phyloP scores from a whole-genome alignment of 2,797 vertebrate genomes.

The Sebastes jordani region DNA sequence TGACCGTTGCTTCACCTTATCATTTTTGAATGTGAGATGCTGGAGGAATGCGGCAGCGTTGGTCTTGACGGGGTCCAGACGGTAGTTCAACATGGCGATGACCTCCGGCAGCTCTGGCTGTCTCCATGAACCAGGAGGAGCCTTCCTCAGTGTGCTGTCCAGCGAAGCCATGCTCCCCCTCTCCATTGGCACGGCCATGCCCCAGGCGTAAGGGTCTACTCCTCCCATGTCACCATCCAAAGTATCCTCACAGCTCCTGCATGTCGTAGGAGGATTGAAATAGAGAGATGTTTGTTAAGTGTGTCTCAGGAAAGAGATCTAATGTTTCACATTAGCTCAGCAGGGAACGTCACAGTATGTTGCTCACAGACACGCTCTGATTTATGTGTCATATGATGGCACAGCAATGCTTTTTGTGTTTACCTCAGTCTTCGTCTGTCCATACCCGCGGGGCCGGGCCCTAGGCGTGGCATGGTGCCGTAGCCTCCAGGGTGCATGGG shows the following conservation, averaged over 20 bases:
- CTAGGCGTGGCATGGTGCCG: constrained; percentile 88
- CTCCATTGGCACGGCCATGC: constrained; percentile 88
- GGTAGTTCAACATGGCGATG: constrained; percentile 96
- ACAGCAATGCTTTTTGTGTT: constrained; percentile 42
- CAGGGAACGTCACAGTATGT: not conserved
- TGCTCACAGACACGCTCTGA: not conserved
- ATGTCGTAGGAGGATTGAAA: not conserved
- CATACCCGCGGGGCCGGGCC: constrained; percentile 54
- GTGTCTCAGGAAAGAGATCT: not conserved
- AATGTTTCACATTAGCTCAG: not conserved
- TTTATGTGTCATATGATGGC: not conserved
- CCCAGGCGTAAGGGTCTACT: constrained; percentile 89
- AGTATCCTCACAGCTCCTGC: constrained; percentile 96
- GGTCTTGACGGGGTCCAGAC: constrained; percentile 92
- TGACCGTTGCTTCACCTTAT: constrained; percentile 83
- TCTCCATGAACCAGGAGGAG: constrained; percentile 86
- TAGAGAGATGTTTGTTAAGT: not conserved
- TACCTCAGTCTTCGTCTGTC: constrained; percentile 78
- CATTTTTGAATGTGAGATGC: constrained; percentile 96
- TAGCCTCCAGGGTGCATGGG: constrained; percentile 86
- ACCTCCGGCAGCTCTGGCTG: constrained; percentile 96
- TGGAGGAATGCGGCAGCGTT: constrained; percentile 97
- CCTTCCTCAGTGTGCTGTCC: constrained; percentile 94
- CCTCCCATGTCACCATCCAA: constrained; percentile 87
- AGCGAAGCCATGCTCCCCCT: constrained; percentile 94